phyloP scores from a whole-genome alignment of 2,888 invertebrate genomes.

The Gandaritis pyraliata region DNA sequence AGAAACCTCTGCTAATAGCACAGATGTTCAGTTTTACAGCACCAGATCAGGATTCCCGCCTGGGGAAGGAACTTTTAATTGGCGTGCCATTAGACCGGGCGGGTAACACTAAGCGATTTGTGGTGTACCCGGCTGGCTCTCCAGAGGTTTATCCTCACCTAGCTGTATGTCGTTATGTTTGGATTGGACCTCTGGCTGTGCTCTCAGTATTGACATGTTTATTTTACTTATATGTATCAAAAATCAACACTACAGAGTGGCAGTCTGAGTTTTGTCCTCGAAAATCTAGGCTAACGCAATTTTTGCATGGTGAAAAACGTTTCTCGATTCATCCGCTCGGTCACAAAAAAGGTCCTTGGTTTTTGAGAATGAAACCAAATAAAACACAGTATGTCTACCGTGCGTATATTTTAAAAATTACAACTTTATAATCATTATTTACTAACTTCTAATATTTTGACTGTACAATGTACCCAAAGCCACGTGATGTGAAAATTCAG shows the following conservation, averaged over 20 bases:
- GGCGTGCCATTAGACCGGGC: constrained; percentile 83
- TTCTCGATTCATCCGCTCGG: too few species aligned
- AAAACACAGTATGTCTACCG: too few species aligned
- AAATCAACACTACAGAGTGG: not conserved
- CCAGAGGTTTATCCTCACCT: constrained; percentile 76
- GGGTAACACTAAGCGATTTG: constrained; percentile 83
- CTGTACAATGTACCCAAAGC: not conserved
- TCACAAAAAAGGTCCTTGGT: too few species aligned
- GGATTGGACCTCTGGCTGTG: constrained; percentile 24
- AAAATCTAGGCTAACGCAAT: too few species aligned
- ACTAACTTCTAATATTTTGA: too few species aligned
- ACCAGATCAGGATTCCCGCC: constrained; percentile 68
- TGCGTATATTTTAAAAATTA: too few species aligned
- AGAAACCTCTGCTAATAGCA: constrained; percentile 41
- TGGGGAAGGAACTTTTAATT: constrained; percentile 83
- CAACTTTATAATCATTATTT: too few species aligned
- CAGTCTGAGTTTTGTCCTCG: too few species aligned
- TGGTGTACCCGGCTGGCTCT: constrained; percentile 81
- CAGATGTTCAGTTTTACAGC: constrained; percentile 81
- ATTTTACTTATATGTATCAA: not conserved
- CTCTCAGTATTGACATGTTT: not conserved
- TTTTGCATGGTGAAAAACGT: too few species aligned
- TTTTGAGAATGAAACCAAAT: too few species aligned
- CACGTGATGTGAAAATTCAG: too few species aligned
- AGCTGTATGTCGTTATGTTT: constrained; percentile 49